Evolutionary conservation across 2,113 vertebrate genomes (phyloP).

Genomic region (Electrona antarctica): DNA sequence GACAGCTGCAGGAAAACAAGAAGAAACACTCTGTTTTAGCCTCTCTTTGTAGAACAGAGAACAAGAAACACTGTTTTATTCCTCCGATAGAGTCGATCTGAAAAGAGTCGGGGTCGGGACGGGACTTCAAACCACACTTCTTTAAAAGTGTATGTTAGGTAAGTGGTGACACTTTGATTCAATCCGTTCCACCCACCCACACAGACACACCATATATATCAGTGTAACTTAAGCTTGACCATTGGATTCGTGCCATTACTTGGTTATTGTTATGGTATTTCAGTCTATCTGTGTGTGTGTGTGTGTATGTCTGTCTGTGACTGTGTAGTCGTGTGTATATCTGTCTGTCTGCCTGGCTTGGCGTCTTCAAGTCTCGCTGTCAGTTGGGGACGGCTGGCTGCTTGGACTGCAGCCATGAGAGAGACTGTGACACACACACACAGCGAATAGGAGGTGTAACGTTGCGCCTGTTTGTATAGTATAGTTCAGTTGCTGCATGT

Average conservation of each 20-base stretch:
- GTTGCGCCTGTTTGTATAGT: conserved; percentile 37
- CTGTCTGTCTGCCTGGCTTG: conserved; percentile 43
- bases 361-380: conserved; percentile 74
- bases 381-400: conserved; percentile 46
- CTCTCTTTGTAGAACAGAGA: no score
- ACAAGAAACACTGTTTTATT: no score
- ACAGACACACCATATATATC: background rate
- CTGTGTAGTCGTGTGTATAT: background rate
- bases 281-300: conserved; percentile 30
- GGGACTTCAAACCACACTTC: conserved; percentile 27
- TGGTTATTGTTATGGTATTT: conserved; percentile 54
- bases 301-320: conserved; percentile 7
- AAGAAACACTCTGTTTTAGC: background rate
- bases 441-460: conserved; percentile 37
- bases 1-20: background rate
- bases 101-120: conserved; percentile 46
- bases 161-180: conserved; percentile 41
- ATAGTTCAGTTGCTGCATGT: background rate
- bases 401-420: conserved; percentile 63
- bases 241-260: conserved; percentile 12
- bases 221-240: conserved; percentile 9
- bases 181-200: background rate
- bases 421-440: conserved; percentile 24
- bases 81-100: no score
- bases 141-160: conserved; percentile 64